A percentile compares a stretch with the other conserved stretches of the same genome.
phyloP scores from a whole-genome alignment of 2,113 vertebrate genomes.

The Festucalex cinctus region DNA sequence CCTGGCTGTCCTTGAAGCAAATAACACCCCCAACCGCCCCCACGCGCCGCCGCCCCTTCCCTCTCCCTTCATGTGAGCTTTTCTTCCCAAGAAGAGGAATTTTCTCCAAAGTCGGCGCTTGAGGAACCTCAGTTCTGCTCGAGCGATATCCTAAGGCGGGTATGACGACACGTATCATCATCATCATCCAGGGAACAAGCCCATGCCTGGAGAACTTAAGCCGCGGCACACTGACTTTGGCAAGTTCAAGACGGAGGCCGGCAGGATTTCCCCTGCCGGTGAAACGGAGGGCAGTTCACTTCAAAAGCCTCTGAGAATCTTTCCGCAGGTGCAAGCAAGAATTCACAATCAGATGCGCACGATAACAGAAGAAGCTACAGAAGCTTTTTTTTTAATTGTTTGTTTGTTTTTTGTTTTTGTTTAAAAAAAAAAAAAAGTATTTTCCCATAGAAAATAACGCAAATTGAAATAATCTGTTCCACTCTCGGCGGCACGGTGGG shows the following conservation, averaged over 20 bases:
- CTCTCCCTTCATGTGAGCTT: background rate
- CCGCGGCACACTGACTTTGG: slow-evolving; percentile 24
- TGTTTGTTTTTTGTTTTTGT: too few species aligned
- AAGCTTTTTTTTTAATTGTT: too few species aligned
- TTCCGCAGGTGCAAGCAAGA: background rate
- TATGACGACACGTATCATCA: slow-evolving; percentile 63
- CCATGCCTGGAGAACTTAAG: slow-evolving; percentile 58
- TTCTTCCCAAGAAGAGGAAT: slow-evolving; percentile 28
- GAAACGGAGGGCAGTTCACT: slow-evolving; percentile 22
- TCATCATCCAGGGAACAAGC: slow-evolving; percentile 65
- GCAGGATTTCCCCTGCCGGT: slow-evolving; percentile 17
- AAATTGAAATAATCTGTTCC: too few species aligned
- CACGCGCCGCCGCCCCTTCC: background rate
- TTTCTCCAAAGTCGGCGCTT: slow-evolving; percentile 30
- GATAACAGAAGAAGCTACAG: too few species aligned
- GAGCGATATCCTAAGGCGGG: slow-evolving; percentile 62
- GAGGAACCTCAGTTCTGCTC: slow-evolving; percentile 51
- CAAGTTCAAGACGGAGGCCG: slow-evolving; percentile 21
- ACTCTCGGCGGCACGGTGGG: too few species aligned
- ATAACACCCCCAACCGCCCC: slow-evolving; percentile 2
- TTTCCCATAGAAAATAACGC: too few species aligned
- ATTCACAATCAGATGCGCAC: background rate
- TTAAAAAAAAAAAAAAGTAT: too few species aligned
- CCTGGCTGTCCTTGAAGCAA: background rate
- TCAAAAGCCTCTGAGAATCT: background rate